Evolutionary conservation across 1,140 invertebrate species (phyloP), one percentile per base, ranked within the genome.

Genomic region (Drusus annulatus): DNA sequence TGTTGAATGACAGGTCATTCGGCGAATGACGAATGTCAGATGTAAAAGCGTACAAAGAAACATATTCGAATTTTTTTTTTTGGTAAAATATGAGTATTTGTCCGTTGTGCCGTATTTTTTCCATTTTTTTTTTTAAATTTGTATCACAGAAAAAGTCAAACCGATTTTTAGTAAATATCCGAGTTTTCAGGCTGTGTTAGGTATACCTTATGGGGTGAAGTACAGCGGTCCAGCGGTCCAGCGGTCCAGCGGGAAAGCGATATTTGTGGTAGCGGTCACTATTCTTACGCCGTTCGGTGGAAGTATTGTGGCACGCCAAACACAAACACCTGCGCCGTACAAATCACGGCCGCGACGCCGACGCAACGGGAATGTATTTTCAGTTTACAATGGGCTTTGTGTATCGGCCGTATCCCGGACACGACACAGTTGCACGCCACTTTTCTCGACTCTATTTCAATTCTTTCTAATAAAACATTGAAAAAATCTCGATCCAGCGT

Each of bases 311-410:
- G n/a, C 45, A 52, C 45, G 21, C 21, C 16, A 31, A 19, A 23
- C 68, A n/a, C 63, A 51, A 25, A 17, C 71, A 75, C 71, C 71
- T 75, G 71, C 28, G 52, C 25, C 54, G 52, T 56, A 75, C 71
- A 75, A 75, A 78, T 78, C 76, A 78, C 76, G 60, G 10, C 71
- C 71, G 71, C 54, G 71, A 69, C 68, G 68, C 80, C 68, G 68
- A 65, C 76, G 76, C 36, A 73, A 82, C 79, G 78, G 79, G 78
- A 78, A 81, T 82, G 79, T 82, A 82, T 82, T 78, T 82, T 77
- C 78, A 82, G 81, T 79, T 79, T 71, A 76, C 79, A 76, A 76
- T 80, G 71, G 73, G 51, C 73, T 78, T 71, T 71, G 76, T 78
- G 31, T 58, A 71, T 23, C 21, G 60, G 28, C 58, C 58, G 54